Conservation (phyloP, 2,113 vertebrate genomes). For the Pelecanoides urinatrix region DNA sequence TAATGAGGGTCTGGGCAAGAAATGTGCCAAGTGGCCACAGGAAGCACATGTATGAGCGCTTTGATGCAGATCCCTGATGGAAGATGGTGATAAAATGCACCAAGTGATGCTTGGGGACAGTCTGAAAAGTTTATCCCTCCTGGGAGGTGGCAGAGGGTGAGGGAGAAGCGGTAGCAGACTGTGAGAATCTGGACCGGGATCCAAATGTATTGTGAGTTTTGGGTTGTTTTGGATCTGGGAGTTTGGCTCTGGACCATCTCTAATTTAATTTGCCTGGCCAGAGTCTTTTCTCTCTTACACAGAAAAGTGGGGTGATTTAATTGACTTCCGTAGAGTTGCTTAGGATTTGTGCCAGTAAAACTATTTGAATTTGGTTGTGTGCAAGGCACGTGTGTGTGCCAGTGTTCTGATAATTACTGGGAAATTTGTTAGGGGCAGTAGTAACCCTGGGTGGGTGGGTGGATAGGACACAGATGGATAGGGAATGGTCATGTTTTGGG, state of each 20-base stretch:
- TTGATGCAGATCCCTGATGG: background rate
- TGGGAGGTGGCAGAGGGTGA: background rate
- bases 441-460: background rate
- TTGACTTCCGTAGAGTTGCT: background rate
- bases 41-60: background rate
- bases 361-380: background rate
- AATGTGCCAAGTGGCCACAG: background rate
- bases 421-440: background rate
- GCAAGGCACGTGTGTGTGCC: background rate
- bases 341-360: background rate
- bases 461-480: background rate
- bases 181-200: constrained; percentile 29
- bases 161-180: background rate
- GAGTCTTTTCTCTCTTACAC: background rate
- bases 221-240: background rate
- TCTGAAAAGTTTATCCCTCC: background rate
- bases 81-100: background rate
- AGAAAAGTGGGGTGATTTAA: constrained; percentile 19
- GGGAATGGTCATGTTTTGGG: background rate
- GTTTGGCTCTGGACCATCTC: constrained; percentile 34
- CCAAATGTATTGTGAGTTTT: background rate
- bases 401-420: background rate
- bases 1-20: constrained; percentile 2
- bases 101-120: background rate
- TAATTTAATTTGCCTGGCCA: constrained; percentile 42